Percentiles rank a stretch among this genome's conserved stretches.
These are phyloP conservation scores for Shinisaurus crocodilurus DNA, from an alignment of 2,113 vertebrate species.

Conservation along the genomic window DNA sequence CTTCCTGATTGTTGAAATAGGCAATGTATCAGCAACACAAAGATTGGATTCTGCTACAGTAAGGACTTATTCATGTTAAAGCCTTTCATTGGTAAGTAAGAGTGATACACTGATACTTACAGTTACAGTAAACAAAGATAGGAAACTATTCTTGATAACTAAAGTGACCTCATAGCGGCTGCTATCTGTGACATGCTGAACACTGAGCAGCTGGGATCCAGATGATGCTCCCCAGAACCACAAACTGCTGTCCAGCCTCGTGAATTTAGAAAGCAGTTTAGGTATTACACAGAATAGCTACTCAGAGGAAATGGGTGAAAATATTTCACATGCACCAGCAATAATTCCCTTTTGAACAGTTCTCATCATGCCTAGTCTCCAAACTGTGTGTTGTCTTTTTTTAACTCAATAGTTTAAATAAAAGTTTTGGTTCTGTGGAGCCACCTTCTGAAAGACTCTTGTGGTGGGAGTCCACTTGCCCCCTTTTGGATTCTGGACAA, in stretches of 20 bases:
- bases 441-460: neutral
- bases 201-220: neutral
- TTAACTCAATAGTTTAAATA: neutral
- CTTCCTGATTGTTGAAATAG: constrained; percentile 80
- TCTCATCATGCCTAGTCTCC: neutral
- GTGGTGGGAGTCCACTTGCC: neutral
- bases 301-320: neutral
- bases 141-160: neutral
- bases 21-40: constrained; percentile 90
- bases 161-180: neutral
- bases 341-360: neutral
- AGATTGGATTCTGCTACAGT: constrained; percentile 95
- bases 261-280: neutral
- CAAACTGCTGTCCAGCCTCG: neutral
- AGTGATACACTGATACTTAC: constrained; percentile 6
- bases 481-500: neutral
- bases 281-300: neutral
- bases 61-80: constrained; percentile 99
- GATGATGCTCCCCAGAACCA: neutral
- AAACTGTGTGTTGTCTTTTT: neutral
- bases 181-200: constrained; percentile 1
- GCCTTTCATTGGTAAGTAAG: constrained; percentile 82
- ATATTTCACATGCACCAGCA: neutral
- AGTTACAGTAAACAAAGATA: neutral
- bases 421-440: neutral